Conservation (phyloP, 2,888 invertebrate species). For the Glaucopsyche alexis region DNA sequence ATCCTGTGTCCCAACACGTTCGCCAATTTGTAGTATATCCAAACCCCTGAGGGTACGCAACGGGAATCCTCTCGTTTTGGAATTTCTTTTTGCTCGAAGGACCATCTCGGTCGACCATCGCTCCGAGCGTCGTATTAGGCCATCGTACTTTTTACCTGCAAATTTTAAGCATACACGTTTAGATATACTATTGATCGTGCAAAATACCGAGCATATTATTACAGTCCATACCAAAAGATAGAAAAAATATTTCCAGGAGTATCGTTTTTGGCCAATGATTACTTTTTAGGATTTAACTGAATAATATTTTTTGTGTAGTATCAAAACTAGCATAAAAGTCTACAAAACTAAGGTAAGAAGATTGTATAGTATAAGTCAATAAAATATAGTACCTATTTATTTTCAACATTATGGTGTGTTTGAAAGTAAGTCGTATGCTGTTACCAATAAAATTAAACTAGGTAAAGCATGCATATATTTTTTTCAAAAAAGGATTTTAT, state of each 20-base stretch:
- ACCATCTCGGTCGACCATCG: constrained; percentile 57
- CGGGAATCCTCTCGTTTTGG: constrained; percentile 77
- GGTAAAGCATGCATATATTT: too few relatives aligned
- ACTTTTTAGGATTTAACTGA: too few relatives aligned
- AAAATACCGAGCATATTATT: neutral
- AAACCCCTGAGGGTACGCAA: constrained; percentile 67
- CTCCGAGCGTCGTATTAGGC: constrained; percentile 57
- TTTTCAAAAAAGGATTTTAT: too few relatives aligned
- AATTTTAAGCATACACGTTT: constrained; percentile 36
- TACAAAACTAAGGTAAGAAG: too few relatives aligned
- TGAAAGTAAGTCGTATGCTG: too few relatives aligned
- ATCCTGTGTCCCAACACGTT: constrained; percentile 14
- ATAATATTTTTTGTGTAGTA: too few relatives aligned
- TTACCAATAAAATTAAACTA: too few relatives aligned
- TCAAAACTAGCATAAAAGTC: too few relatives aligned
- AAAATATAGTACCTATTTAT: too few relatives aligned
- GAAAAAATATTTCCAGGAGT: neutral
- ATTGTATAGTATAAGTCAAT: too few relatives aligned
- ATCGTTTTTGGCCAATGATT: too few relatives aligned
- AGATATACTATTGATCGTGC: constrained; percentile 28
- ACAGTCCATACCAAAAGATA: neutral
- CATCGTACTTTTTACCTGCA: constrained; percentile 68
- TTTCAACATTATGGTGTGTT: too few relatives aligned
- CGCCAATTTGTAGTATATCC: constrained; percentile 19
- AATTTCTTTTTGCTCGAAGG: constrained; percentile 72